A percentile compares a stretch with the other conserved stretches of the same genome.
Evolutionary conservation across 2,113 vertebrate species (phyloP).

Genomic region (Monarcha castaneiventris): DNA sequence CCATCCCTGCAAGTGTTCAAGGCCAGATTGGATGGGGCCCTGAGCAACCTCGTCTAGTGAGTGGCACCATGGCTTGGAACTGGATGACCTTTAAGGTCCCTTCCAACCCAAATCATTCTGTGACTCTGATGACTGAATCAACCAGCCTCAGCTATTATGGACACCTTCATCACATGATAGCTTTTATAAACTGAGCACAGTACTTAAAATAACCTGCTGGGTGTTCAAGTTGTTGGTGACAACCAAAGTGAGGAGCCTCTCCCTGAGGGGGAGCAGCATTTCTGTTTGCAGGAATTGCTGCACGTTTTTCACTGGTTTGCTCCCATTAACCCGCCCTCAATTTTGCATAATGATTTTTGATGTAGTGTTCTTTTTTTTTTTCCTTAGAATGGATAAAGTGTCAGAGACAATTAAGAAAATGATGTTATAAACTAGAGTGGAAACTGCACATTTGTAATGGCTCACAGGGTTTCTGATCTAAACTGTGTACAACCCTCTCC

Average conservation of each 20-base stretch:
- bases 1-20: neutral
- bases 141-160: fast-evolving
- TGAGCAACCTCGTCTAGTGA: neutral
- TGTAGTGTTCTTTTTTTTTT: neutral
- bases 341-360: neutral
- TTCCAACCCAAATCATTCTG: neutral
- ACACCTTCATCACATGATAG: neutral
- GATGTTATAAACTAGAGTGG: neutral
- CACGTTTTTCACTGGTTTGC: neutral
- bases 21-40: neutral
- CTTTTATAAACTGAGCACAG: neutral
- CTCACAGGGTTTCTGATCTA: neutral
- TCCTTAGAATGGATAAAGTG: neutral
- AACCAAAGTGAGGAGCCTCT: neutral
- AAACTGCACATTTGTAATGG: neutral
- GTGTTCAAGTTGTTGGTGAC: neutral
- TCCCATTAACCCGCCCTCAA: neutral
- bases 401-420: neutral
- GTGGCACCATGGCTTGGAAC: neutral
- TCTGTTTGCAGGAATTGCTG: neutral
- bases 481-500: neutral
- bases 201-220: neutral
- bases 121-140: neutral
- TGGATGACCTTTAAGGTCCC: neutral
- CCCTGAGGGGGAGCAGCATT: neutral